A percentile compares a stretch with the other conserved stretches of the same genome.
Conservation (phyloP, 1,140 invertebrate species). For the Venturia canescens region DNA sequence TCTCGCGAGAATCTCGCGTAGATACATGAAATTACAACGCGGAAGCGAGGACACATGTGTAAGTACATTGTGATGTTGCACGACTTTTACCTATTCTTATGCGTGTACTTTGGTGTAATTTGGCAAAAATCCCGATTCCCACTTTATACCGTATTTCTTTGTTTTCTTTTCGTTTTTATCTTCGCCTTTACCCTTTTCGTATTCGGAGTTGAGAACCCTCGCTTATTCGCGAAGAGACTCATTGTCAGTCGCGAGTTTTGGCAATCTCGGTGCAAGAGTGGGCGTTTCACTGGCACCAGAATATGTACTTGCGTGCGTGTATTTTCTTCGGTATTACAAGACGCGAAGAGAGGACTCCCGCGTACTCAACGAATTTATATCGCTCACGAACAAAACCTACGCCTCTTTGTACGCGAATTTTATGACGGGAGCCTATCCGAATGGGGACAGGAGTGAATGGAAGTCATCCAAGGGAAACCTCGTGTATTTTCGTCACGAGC, state of each 20-base stretch:
- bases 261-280: constrained; percentile 1
- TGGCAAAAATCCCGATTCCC: not conserved
- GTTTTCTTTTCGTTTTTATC: not conserved
- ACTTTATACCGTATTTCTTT: not conserved
- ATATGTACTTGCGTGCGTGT: constrained; percentile 5
- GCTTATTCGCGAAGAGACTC: not conserved
- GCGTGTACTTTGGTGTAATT: not conserved
- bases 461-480: no score
- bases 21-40: constrained; percentile 20
- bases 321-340: not conserved
- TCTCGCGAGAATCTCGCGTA: constrained; percentile 2
- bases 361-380: not conserved
- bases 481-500: no score
- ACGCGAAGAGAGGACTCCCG: not conserved
- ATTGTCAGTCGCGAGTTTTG: constrained; percentile 11
- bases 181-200: no score
- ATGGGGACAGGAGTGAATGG: no score
- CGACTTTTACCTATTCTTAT: not conserved
- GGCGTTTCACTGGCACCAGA: constrained; percentile 1
- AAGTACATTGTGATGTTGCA: no score
- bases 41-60: constrained; percentile 7
- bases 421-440: no score
- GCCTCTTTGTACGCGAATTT: not conserved
- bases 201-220: not conserved
- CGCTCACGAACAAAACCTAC: not conserved